Conservation (phyloP, 2,797 vertebrate genomes). For the Parambassis ranga region DNA sequence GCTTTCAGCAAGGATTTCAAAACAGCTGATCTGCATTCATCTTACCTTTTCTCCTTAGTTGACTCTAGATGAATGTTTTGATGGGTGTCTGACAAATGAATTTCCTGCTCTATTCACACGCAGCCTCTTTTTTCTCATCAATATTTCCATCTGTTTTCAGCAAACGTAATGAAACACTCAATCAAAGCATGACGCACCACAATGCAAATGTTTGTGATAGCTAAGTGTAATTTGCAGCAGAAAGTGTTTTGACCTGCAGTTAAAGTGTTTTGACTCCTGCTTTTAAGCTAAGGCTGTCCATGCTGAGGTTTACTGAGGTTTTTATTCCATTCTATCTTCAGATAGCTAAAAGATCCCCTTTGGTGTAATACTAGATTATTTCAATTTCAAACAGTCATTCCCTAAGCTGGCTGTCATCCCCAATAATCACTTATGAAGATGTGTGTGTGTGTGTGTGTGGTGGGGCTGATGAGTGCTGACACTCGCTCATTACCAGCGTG, state of each 20-base stretch:
- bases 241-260: slow-evolving; percentile 25
- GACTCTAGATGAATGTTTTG: slow-evolving; percentile 21
- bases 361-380: slow-evolving; percentile 46
- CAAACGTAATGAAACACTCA: slow-evolving; percentile 38
- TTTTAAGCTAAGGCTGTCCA: slow-evolving; percentile 11
- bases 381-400: slow-evolving; percentile 52
- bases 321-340: too few species aligned
- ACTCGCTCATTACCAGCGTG: slow-evolving; percentile 24
- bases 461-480: slow-evolving; percentile 27
- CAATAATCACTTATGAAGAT: slow-evolving; percentile 42
- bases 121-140: slow-evolving; percentile 14
- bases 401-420: slow-evolving; percentile 35
- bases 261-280: slow-evolving; percentile 34
- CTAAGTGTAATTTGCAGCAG: slow-evolving; percentile 2
- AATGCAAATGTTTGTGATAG: slow-evolving; percentile 32
- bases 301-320: too few species aligned
- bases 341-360: slow-evolving; percentile 48
- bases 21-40: slow-evolving; percentile 39
- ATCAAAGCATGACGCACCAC: slow-evolving; percentile 7
- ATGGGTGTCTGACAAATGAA: slow-evolving; percentile 49
- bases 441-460: slow-evolving; percentile 14
- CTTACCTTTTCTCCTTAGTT: slow-evolving; percentile 15
- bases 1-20: background rate
- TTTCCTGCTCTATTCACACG: slow-evolving; percentile 37
- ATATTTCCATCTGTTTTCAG: slow-evolving; percentile 52